Evolutionary conservation across 2,113 vertebrate genomes (phyloP).

Genomic region (Pterocles gutturalis): DNA sequence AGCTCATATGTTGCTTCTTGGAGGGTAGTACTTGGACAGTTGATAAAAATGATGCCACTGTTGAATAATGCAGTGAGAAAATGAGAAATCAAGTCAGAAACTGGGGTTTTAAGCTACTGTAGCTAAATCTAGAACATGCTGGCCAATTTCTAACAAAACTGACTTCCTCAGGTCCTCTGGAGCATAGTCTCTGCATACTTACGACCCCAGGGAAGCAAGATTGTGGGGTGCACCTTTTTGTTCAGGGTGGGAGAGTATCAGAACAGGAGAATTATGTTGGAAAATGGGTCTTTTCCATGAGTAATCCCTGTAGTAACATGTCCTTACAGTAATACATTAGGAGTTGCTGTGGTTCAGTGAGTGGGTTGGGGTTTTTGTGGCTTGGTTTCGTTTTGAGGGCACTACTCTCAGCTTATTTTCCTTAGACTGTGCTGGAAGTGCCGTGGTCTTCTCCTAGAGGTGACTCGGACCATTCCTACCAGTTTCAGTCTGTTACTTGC

Average conservation of each 20-base stretch:
- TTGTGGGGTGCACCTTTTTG: neutral
- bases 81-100: fast-evolving
- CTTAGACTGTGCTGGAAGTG: neutral
- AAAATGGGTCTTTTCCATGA: neutral
- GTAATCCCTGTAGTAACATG: neutral
- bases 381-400: neutral
- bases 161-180: neutral
- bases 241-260: neutral
- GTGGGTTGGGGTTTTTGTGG: neutral
- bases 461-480: neutral
- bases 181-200: neutral
- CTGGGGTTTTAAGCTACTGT: neutral
- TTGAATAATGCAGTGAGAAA: neutral
- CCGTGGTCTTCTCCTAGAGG: neutral
- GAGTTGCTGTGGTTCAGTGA: neutral
- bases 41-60: neutral
- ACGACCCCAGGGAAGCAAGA: neutral
- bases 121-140: neutral
- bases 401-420: neutral
- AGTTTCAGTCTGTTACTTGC: neutral
- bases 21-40: neutral
- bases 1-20: neutral
- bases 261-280: neutral
- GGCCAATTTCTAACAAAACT: neutral
- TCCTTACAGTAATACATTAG: neutral